Evolutionary conservation across 2,888 invertebrate genomes (phyloP), one percentile per base, ranked within the genome.

Genomic region (Hypselothyrea guttata): DNA sequence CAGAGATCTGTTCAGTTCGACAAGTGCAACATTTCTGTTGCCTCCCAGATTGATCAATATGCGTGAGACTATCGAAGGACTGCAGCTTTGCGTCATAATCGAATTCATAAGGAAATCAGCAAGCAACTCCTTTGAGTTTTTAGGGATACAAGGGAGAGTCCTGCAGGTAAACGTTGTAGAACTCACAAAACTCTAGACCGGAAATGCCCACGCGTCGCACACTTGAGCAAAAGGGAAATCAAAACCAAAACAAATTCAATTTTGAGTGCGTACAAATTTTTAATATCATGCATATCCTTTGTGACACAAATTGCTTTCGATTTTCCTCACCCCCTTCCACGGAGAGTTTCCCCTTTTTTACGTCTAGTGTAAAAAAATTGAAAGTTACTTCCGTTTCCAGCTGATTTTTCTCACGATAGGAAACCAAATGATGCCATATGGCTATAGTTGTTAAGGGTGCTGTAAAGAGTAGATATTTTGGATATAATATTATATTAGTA

Each of bases 21-120:
- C 86, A 81, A 81, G 86, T 81, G 84, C 76, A 83, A 22, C 5
- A 22, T 22, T 22, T 58, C 31, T 34, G 41, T 16, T 15, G 65
- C 47, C n/a, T n/a, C n/a, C n/a, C n/a, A n/a, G n/a, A n/a, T n/a
- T n/a, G n/a, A n/a, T n/a, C 64, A 55, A 72, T 62, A 71, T 71
- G 69, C 84, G 86, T 81, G 86, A 76, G 86, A 76, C 68, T 64
- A 59, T 54, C n/a, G 34, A 16, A 18, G 13, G 58, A 51, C 52
- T 68, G 47, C 68, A 76, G 70, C 70, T 84, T 81, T 83, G 70
- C 72, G 58, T 54, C 68, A 75, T 55, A 51, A 8, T 28, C 18
- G n/a, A 42, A 47, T 53, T 5, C 47, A 55, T 15, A 15, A 31
- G 42, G 64, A 64, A 12, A 31, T 22, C 22, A 22, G 22, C 15